Evolutionary conservation across 2,113 vertebrate species (phyloP), one percentile per base, ranked within the genome.

Genomic region (Panthera tigris): DNA sequence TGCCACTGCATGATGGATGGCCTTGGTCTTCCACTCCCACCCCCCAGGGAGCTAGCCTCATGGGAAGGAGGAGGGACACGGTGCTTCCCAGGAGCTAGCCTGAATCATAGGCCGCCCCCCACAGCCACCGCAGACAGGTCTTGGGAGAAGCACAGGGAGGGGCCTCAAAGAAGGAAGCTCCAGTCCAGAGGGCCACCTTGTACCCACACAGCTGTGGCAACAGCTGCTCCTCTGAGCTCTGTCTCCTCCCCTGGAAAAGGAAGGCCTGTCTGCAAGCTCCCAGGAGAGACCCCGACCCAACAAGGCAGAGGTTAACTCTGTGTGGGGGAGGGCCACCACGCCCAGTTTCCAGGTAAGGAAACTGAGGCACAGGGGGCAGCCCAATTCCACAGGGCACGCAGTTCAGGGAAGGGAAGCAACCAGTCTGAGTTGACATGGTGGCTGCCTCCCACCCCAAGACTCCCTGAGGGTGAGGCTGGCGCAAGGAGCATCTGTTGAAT

Each of bases 141-240:
- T 33, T 11, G 6, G 63, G 88, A 31, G 76, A 41, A 8, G 41
- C 25, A 12, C 10, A 5, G 48, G 48, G 27, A 73, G 25, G 14
- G 2, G 27, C 21, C 33, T 50, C 12, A 1, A 10, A 57, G 61
- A 63, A 15, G 57, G 21, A 3, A 0, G 12, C 52, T 19, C 63
- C 39, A 27, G 36, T 39, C 82, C 61, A 8, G 36, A 63, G 65
- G 41, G 63, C 50, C 52, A 5, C 27, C 4, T 18, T 10, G 18
- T 7, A 55, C 63, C n/a, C 76, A 15, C 2, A 5, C 1, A 21
- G 76, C 76, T 83, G 73, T 9, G 10, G n/a, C 39, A 0, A 8
- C 15, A 21, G 82, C 63, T 16, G 23, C 31, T 27, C 82, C 82
- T 50, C 31, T 61, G 18, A 39, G 48, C 29, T n/a, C 55, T 5